phyloP scores from a whole-genome alignment of 2,113 vertebrate species.

The Siniperca chuatsi region DNA sequence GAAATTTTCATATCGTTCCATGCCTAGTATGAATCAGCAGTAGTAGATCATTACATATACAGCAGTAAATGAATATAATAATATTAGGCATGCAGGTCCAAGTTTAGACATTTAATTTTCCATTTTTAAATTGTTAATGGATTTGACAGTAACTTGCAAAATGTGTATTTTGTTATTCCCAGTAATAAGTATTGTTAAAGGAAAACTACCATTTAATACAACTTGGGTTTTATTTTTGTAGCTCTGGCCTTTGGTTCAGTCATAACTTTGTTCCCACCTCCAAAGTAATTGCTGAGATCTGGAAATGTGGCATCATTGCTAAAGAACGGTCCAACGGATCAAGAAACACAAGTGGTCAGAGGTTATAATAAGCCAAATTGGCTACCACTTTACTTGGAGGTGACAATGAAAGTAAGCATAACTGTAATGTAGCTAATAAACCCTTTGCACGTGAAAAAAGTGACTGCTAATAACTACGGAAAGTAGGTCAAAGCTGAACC shows the following conservation, averaged over 20 bases:
- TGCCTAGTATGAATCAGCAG: conserved; percentile 12
- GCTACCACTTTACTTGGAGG: background rate
- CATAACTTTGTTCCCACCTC: background rate
- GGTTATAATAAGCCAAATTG: background rate
- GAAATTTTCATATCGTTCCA: no score
- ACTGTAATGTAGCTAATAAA: background rate
- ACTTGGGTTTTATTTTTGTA: background rate
- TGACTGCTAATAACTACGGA: no score
- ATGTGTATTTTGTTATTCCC: conserved; percentile 4
- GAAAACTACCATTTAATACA: background rate
- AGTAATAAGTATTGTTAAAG: background rate
- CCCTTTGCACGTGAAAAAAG: background rate
- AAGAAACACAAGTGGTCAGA: background rate
- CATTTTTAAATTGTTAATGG: conserved; percentile 31
- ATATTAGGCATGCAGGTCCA: conserved; percentile 4
- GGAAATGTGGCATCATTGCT: background rate
- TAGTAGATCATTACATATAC: background rate
- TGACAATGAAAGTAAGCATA: background rate
- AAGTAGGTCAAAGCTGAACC: background rate
- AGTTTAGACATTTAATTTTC: conserved; percentile 13
- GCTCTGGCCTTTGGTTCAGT: background rate
- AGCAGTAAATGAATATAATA: conserved; percentile 15
- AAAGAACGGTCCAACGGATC: background rate
- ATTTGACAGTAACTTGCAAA: conserved; percentile 38
- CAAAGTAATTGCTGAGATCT: background rate